Percentiles rank a stretch among this genome's conserved stretches.
phyloP scores from a whole-genome alignment of 2,113 vertebrate species.

The Ciconia boyciana region DNA sequence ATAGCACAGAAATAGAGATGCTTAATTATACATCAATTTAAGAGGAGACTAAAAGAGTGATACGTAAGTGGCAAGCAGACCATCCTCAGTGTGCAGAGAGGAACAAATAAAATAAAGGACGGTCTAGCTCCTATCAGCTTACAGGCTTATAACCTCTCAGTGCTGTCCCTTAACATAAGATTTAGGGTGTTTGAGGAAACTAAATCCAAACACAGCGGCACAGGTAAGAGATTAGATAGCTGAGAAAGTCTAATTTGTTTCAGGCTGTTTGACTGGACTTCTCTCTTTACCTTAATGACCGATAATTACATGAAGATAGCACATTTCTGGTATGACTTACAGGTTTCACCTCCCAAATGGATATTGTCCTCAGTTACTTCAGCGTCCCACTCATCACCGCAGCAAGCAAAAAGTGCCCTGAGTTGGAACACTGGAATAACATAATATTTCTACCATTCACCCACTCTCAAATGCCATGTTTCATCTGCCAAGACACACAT shows the following conservation, averaged over 20 bases:
- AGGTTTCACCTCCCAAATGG: background rate
- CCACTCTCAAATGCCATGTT: background rate
- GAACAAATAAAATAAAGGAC: background rate
- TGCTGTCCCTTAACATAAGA: background rate
- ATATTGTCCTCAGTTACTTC: background rate
- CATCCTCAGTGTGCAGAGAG: background rate
- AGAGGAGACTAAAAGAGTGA: background rate
- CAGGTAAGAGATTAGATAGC: background rate
- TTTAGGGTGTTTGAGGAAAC: background rate
- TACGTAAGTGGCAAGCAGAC: accelerated
- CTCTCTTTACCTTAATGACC: background rate
- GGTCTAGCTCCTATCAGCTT: background rate
- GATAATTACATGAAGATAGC: background rate
- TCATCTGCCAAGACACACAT: background rate
- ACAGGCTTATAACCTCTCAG: background rate
- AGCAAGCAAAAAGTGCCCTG: background rate
- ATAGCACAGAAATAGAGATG: background rate
- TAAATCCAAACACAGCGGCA: background rate
- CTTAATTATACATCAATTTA: background rate
- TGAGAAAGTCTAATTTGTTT: background rate
- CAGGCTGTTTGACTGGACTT: background rate
- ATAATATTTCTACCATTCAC: background rate
- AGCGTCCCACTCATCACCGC: background rate
- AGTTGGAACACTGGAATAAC: background rate
- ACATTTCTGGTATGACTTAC: background rate